Evolutionary conservation across 2,113 vertebrate species (phyloP).

Genomic region (Sterrhoptilus dennistouni): DNA sequence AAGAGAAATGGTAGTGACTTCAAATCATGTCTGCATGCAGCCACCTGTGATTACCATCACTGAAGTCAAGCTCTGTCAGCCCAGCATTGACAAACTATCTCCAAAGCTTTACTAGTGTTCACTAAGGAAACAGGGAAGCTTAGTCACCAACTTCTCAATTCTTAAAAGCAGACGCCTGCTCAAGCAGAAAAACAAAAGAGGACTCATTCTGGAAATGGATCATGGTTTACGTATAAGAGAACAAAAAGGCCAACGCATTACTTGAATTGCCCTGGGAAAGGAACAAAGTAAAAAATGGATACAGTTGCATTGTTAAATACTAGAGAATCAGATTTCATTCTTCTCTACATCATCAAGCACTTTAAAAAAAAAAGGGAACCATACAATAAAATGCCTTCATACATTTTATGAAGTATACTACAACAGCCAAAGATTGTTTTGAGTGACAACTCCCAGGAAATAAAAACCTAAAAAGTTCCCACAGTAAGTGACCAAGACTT

Average conservation of each 20-base stretch:
- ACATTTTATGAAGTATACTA: background rate
- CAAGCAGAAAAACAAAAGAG: background rate
- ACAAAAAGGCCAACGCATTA: background rate
- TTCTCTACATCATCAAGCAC: background rate
- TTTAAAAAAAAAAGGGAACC: background rate
- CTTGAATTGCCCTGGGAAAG: background rate
- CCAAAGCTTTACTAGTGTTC: background rate
- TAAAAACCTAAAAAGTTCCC: background rate
- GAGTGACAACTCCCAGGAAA: background rate
- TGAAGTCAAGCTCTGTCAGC: background rate
- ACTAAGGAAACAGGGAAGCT: background rate
- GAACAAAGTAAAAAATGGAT: background rate
- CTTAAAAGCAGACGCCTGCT: background rate
- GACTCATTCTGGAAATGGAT: background rate
- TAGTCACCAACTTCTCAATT: background rate
- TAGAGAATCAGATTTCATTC: background rate
- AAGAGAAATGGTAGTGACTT: background rate
- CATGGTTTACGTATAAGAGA: rapidly evolving
- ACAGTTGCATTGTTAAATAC: background rate
- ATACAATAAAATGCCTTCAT: background rate
- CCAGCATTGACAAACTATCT: background rate
- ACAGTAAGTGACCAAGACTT: background rate
- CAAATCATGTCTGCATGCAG: background rate
- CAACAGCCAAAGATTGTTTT: background rate
- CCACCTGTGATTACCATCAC: background rate